These are phyloP conservation scores for Cetonia aurata DNA, from an alignment of 2,888 invertebrate genomes.

Conservation along the genomic window DNA sequence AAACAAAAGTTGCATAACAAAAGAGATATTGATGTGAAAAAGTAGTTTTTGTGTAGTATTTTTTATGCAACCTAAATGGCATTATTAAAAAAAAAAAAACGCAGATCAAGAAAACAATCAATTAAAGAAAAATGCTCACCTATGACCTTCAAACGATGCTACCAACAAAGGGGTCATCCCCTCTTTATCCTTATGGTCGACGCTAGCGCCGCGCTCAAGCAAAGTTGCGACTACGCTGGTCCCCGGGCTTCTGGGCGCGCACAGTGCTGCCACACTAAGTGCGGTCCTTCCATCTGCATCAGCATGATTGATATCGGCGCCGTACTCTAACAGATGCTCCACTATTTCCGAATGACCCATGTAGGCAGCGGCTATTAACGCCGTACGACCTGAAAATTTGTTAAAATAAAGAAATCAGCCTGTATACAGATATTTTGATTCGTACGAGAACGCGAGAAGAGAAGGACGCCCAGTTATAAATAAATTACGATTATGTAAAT, in stretches of 20 bases:
- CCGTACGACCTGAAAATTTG: slow-evolving; percentile 75
- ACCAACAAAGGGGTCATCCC: slow-evolving; percentile 90
- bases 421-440: too few relatives aligned
- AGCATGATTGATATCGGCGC: slow-evolving; percentile 86
- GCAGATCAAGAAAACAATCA: background rate
- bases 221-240: slow-evolving; percentile 79
- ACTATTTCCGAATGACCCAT: slow-evolving; percentile 97
- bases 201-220: slow-evolving; percentile 85
- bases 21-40: too few relatives aligned
- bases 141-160: slow-evolving; percentile 92
- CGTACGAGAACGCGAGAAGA: too few relatives aligned
- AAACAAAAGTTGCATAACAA: too few relatives aligned
- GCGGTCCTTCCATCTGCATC: slow-evolving; percentile 92
- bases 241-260: slow-evolving; percentile 83
- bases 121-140: slow-evolving; percentile 65
- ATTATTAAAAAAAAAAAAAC: too few relatives aligned
- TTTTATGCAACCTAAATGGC: too few relatives aligned
- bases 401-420: too few relatives aligned
- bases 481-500: too few relatives aligned
- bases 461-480: too few relatives aligned
- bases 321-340: slow-evolving; percentile 82
- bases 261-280: slow-evolving; percentile 87
- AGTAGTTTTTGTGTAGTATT: too few relatives aligned
- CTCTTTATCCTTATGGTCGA: slow-evolving; percentile 86
- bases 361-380: slow-evolving; percentile 94